These are phyloP conservation scores for Lycocerus yunnanus DNA, from an alignment of 2,888 invertebrate genomes.

Conservation along the genomic window DNA sequence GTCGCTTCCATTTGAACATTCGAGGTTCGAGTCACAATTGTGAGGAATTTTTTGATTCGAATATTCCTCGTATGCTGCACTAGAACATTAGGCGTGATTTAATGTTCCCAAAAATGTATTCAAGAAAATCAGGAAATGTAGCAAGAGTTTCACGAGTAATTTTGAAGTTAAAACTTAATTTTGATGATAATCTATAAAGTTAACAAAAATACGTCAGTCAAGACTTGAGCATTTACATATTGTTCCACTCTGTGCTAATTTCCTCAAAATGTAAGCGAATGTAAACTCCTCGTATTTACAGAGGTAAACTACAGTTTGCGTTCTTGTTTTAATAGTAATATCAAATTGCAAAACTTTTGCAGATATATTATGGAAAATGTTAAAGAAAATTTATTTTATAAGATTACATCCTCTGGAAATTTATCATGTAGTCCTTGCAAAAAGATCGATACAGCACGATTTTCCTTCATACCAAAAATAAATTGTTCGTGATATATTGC, in stretches of 20 bases:
- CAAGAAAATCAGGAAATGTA: background rate
- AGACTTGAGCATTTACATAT: constrained; percentile 1
- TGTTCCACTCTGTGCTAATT: constrained; percentile 6
- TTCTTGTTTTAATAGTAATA: constrained; percentile 19
- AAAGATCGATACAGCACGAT: background rate
- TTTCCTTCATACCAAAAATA: background rate
- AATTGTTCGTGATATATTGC: background rate
- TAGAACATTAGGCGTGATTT: background rate
- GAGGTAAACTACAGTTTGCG: constrained; percentile 18
- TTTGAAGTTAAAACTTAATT: background rate
- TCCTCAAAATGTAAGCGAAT: constrained; percentile 10
- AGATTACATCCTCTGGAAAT: background rate
- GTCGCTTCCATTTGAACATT: background rate
- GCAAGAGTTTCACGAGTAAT: background rate
- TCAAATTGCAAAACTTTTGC: constrained; percentile 12
- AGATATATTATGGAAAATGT: constrained; percentile 17
- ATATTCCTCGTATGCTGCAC: too few relatives aligned
- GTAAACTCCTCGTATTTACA: constrained; percentile 11
- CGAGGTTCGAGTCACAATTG: background rate
- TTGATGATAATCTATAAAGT: background rate
- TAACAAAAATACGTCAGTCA: constrained; percentile 1
- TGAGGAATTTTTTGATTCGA: background rate
- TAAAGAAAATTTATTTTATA: constrained; percentile 5
- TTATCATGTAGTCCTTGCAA: background rate
- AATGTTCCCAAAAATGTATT: background rate